Evolutionary conservation across 1,140 invertebrate species (phyloP), one percentile per base, ranked within the genome.

Genomic region (Drosophila malerkotliana): DNA sequence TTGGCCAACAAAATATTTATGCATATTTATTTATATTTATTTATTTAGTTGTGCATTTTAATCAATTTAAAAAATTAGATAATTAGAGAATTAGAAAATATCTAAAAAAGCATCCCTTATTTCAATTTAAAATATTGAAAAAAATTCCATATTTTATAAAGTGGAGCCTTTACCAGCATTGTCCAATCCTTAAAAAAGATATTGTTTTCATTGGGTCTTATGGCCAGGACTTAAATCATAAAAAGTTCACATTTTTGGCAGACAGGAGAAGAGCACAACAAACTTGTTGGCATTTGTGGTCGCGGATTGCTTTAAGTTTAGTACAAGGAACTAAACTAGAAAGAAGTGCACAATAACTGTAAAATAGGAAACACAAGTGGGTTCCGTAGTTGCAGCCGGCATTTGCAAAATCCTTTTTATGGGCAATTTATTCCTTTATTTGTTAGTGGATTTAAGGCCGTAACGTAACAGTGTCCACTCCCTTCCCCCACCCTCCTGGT

Each of bases 321-420:
- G 26, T 48, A 30, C 41, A 47, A 56, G 66, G 52, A 69, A 69
- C 66, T 69, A 69, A 69, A 69, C 51, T 32, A 49, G 41, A 69
- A 69, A 49, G 44, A 69, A 69, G 52, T 69, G 63, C 51, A 69
- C 66, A 69, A 69, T 69, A 69, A 69, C 49, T 87, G 82, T 82
- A 78, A 74, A 85, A 82, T 82, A 78, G 82, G 59, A 87, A 87
- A 62, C 66, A 82, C 78, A 81, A 63, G 66, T 60, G 64, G 74
- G 48, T 28, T 74, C 83, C 79, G 62, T 75, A 78, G 82, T 85
- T 77, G 82, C 78, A 85, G 66, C 37, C 78, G 75, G 83, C 82
- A 87, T 85, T 85, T 87, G 82, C 75, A 81, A 85, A 85, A 85
- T 85, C 82, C 82, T 85, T 85, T 85, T 85, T 85, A 85, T 85